Percentiles rank a stretch among this genome's conserved stretches.
phyloP scores from a whole-genome alignment of 64 coral and sea anemone species.

The Cladopsammia gracilis region DNA sequence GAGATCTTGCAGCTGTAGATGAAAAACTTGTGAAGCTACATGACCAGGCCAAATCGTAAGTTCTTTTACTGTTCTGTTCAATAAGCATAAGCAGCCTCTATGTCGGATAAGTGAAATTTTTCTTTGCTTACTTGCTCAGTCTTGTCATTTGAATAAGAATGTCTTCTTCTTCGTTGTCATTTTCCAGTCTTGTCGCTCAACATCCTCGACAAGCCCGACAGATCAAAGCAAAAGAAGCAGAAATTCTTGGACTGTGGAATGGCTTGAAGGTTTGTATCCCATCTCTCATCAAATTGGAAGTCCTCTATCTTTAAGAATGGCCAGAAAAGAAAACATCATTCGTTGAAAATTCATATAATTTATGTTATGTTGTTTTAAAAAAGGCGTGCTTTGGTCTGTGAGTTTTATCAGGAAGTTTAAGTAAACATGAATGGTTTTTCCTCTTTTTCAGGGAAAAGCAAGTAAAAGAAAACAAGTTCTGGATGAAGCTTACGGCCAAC shows the following conservation, averaged over 20 bases:
- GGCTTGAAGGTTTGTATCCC: conserved; percentile 61
- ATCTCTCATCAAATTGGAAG: not conserved
- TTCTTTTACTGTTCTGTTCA: not conserved
- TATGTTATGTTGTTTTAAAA: no score
- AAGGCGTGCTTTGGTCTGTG: no score
- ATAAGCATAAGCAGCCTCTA: no score
- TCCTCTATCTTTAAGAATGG: not conserved
- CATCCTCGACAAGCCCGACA: conserved; percentile 93
- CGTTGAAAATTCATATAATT: no score
- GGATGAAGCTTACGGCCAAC: conserved; percentile 91
- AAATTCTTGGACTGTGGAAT: conserved; percentile 89
- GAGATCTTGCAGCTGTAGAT: conserved; percentile 95
- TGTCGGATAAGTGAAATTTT: not conserved
- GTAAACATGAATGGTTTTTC: not conserved
- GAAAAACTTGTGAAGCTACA: conserved; percentile 92
- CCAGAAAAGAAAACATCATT: no score
- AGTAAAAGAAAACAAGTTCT: conserved; percentile 79
- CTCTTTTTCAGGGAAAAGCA: conserved; percentile 63
- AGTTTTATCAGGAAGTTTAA: not conserved
- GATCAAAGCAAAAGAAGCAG: conserved; percentile 88
- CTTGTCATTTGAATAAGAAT: not conserved
- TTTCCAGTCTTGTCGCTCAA: conserved; percentile 67
- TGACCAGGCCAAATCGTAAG: conserved; percentile 85
- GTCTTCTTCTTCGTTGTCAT: not conserved
- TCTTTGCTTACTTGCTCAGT: not conserved